Conservation (phyloP, 1,140 invertebrate genomes). For the Ridgeia piscesae region DNA sequence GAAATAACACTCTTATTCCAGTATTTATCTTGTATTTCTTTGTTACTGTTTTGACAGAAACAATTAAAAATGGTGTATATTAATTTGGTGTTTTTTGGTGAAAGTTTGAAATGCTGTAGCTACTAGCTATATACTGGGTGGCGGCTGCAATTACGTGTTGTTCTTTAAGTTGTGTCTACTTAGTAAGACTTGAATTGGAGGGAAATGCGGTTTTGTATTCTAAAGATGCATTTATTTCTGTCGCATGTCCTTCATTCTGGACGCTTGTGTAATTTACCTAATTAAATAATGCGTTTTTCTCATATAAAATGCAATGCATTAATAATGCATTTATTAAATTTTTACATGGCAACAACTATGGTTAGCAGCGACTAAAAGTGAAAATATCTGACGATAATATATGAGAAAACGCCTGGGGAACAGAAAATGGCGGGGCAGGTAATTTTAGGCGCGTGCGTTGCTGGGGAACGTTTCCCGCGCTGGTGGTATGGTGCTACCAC, state of each 20-base stretch:
- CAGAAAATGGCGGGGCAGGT: no score
- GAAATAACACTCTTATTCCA: neutral
- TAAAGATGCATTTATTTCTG: conserved; percentile 1
- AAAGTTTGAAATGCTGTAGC: neutral
- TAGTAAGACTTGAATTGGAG: neutral
- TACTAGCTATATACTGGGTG: neutral
- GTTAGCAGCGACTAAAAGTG: neutral
- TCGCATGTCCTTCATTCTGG: neutral
- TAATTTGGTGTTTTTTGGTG: neutral
- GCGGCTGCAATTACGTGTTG: neutral
- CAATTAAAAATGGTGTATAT: neutral
- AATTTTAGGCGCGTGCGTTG: neutral
- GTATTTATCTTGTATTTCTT: neutral
- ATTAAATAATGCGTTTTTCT: neutral
- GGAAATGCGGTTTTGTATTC: neutral
- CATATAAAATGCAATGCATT: neutral
- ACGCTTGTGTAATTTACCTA: neutral
- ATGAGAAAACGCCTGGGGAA: neutral
- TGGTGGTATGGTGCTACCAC: neutral
- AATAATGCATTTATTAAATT: neutral
- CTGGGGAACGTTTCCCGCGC: neutral
- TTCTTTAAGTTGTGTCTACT: neutral
- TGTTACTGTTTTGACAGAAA: neutral
- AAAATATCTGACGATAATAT: neutral
- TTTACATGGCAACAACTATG: neutral